Conservation (phyloP, 2,888 invertebrate species). For the Phyto melanocephala region DNA sequence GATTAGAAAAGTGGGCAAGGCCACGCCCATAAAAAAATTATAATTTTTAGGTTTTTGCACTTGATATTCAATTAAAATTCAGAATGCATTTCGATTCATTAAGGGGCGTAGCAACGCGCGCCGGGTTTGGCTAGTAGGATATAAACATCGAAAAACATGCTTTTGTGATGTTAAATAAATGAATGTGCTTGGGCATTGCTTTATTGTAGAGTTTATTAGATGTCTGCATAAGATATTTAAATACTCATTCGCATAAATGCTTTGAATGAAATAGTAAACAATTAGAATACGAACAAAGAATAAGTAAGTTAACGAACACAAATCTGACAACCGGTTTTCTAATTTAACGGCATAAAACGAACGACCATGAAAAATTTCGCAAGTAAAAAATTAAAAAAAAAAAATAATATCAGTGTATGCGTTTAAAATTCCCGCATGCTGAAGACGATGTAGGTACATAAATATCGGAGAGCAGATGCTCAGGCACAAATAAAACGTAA, state of each 20-base stretch:
- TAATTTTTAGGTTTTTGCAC: no score
- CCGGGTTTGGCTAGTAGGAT: no score
- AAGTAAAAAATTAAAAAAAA: not conserved
- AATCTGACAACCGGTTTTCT: slow-evolving; percentile 29
- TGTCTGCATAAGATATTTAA: no score
- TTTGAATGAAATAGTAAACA: not conserved
- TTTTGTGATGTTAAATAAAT: no score
- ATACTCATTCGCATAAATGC: not conserved
- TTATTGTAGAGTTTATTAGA: no score
- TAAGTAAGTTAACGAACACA: not conserved
- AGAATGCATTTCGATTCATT: no score
- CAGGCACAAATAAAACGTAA: slow-evolving; percentile 3
- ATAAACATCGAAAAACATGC: no score
- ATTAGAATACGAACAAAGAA: not conserved
- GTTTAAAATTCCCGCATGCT: slow-evolving; percentile 33
- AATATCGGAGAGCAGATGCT: slow-evolving; percentile 27
- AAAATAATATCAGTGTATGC: not conserved
- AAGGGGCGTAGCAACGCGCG: no score
- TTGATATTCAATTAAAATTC: no score
- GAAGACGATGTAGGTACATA: not conserved
- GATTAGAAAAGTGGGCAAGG: no score
- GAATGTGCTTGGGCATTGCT: no score
- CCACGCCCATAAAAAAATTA: no score
- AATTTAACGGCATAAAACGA: slow-evolving; percentile 5
- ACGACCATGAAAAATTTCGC: not conserved